Conservation (phyloP, 1,140 invertebrate genomes). For the Drosophila mayri region DNA sequence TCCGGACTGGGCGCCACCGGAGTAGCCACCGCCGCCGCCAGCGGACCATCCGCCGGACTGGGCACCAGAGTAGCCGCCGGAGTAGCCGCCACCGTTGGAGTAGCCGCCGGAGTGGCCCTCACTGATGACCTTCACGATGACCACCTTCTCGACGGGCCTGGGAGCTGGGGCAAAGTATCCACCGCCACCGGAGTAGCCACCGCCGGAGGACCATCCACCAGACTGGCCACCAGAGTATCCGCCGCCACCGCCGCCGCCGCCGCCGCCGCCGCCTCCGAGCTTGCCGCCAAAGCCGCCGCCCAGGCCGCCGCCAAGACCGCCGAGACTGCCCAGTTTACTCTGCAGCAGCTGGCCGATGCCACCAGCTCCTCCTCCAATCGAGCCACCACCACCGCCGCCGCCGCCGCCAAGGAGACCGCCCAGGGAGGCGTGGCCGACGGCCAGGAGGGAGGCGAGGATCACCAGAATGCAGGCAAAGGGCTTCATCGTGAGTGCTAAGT, state of each 20-base stretch:
- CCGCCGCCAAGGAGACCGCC: slow-evolving; percentile 68
- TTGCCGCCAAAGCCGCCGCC: slow-evolving; percentile 44
- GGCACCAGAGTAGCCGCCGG: slow-evolving; percentile 44
- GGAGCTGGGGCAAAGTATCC: slow-evolving; percentile 37
- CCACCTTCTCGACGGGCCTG: slow-evolving; percentile 54
- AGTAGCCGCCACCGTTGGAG: slow-evolving; percentile 43
- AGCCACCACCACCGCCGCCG: slow-evolving; percentile 59
- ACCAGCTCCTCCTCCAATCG: slow-evolving; percentile 48
- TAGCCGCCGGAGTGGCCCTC: slow-evolving; percentile 49
- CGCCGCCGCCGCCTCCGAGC: slow-evolving; percentile 38
- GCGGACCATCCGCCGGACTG: slow-evolving; percentile 46
- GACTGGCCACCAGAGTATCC: slow-evolving; percentile 39
- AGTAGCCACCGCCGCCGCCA: slow-evolving; percentile 47
- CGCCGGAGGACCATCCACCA: slow-evolving; percentile 45
- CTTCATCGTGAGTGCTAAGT: slow-evolving; percentile 57
- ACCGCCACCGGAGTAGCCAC: slow-evolving; percentile 47
- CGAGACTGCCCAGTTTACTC: slow-evolving; percentile 59
- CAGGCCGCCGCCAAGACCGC: slow-evolving; percentile 31
- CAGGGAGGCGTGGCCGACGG: slow-evolving; percentile 59
- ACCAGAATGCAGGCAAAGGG: slow-evolving; percentile 74
- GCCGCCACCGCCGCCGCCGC: slow-evolving; percentile 34
- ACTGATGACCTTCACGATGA: slow-evolving; percentile 64
- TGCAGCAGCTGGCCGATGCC: slow-evolving; percentile 64
- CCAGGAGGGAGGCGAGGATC: slow-evolving; percentile 66
- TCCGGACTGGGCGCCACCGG: slow-evolving; percentile 41